phyloP scores from a whole-genome alignment of 2,797 vertebrate genomes.

The Sciaenops ocellatus region DNA sequence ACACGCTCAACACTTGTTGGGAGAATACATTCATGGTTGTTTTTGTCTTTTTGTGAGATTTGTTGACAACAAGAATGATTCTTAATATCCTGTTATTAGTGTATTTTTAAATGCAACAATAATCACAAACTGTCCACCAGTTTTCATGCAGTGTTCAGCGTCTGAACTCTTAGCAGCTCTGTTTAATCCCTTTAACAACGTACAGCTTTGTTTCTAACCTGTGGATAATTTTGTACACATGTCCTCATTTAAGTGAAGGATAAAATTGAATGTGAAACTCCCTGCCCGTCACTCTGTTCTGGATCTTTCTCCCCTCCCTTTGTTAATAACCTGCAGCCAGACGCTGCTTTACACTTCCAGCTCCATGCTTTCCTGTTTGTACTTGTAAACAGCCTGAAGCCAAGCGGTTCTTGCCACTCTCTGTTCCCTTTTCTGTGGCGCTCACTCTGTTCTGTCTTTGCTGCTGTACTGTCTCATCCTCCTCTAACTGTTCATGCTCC shows the following conservation, averaged over 20 bases:
- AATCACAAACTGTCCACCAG: not conserved
- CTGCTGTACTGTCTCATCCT: constrained; percentile 10
- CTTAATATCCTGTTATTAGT: not conserved
- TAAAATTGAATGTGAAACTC: not conserved
- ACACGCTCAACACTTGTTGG: not conserved
- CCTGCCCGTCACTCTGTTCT: not conserved
- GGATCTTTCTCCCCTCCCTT: not conserved
- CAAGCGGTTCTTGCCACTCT: constrained; percentile 1
- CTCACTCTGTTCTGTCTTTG: constrained; percentile 15
- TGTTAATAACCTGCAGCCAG: constrained; percentile 4
- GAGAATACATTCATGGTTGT: not conserved
- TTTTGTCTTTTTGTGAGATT: not conserved
- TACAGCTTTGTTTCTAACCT: not conserved
- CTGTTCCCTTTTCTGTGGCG: constrained; percentile 26
- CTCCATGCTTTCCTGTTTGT: constrained; percentile 18
- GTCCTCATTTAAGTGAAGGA: not conserved
- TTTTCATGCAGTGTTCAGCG: not conserved
- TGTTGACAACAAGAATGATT: not conserved
- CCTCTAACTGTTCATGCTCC: not conserved
- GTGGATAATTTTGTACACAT: no score
- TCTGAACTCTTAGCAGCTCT: no score
- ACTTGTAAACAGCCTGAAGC: constrained; percentile 28
- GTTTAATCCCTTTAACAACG: not conserved
- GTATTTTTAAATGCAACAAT: not conserved
- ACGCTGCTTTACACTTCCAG: constrained; percentile 7